Evolutionary conservation across 37 sponge, comb jelly and placozoan species (phyloP), one percentile per base, ranked within the genome.

Genomic region (Spongia lamella): DNA sequence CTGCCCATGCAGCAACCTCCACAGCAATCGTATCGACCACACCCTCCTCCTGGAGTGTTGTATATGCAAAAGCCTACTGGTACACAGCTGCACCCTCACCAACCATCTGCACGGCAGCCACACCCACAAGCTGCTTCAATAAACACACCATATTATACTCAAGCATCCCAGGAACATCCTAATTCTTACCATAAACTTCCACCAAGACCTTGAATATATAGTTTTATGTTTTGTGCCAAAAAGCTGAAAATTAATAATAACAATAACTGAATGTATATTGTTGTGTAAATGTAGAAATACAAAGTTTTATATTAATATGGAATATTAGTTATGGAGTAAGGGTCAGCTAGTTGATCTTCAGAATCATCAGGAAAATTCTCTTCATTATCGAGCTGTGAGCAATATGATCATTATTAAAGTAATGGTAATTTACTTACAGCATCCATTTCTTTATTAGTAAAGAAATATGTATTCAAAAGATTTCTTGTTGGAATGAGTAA

Each of bases 341-440:
- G 76, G 30, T 81, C 88, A 53, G 32, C 78, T 13, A 53, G 66
- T 19, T 66, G 55, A 1, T 51, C 70, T 0, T 70, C 72, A 20
- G 47, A 40, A 29, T 74, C 75, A 26, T 51, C 76, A 1, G 71
- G 61, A 54, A 47, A 53, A 25, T 57, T 70, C 20, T 84, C 84
- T 32, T 89, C 89, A 40, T 76, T 63, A 36, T 89, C 84, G 50
- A 89, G 59, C 89, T 89, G 38, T 1, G 37, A 34, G 24, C 60
- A 3, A 34, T 14, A 71, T 50, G 27, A 0, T 54, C 5, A 51
- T 4, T 31, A 1, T 56, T 20, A 27, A 1, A 25, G 33, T 62
- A 32, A 21, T 17, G 3, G 26, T 26, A 16, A 7, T 5, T 22
- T 16, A 79, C 91, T 85, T 55, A 90, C 91, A 7, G 80, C 78